Percentiles rank a stretch among this genome's conserved stretches.
phyloP scores from a whole-genome alignment of 30 jellyfish, hydroid and myxozoan species.

The Aurelia sp. region DNA sequence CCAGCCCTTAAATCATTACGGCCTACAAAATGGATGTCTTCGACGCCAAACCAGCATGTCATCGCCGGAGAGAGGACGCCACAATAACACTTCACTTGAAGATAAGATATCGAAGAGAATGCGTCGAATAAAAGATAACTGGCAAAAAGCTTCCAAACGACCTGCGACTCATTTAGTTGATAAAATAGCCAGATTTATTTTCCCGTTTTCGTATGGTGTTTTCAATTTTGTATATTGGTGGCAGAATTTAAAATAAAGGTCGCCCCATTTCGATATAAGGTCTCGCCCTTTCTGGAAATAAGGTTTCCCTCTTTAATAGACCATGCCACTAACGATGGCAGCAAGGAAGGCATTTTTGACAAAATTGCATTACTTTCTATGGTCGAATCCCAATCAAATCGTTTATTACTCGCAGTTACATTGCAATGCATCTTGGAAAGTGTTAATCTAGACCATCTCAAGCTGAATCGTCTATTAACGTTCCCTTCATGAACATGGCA shows the following conservation, averaged over 20 bases:
- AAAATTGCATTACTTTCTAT: no score
- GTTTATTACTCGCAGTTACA: no score
- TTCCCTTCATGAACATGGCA: no score
- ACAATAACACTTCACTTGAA: not conserved
- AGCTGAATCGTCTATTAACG: no score
- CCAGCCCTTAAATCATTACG: constrained; percentile 12
- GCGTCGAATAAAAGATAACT: constrained; percentile 7
- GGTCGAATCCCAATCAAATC: no score
- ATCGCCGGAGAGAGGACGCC: constrained; percentile 1
- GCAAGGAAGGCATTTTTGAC: no score
- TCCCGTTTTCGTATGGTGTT: constrained; percentile 43
- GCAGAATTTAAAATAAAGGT: constrained; percentile 10
- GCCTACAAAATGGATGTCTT: constrained; percentile 34
- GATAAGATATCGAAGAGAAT: constrained; percentile 14
- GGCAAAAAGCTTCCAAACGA: constrained; percentile 40
- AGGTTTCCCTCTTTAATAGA: no score
- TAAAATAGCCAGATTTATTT: constrained; percentile 40
- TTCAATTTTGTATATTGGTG: constrained; percentile 69
- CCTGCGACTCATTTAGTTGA: constrained; percentile 66
- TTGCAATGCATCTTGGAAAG: no score
- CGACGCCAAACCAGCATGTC: constrained; percentile 31
- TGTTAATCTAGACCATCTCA: no score
- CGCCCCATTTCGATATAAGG: not conserved
- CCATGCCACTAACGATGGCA: no score
- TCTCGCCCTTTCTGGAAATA: no score